Evolutionary conservation across 2,888 invertebrate species (phyloP).

Genomic region (Mythimna loreyi): DNA sequence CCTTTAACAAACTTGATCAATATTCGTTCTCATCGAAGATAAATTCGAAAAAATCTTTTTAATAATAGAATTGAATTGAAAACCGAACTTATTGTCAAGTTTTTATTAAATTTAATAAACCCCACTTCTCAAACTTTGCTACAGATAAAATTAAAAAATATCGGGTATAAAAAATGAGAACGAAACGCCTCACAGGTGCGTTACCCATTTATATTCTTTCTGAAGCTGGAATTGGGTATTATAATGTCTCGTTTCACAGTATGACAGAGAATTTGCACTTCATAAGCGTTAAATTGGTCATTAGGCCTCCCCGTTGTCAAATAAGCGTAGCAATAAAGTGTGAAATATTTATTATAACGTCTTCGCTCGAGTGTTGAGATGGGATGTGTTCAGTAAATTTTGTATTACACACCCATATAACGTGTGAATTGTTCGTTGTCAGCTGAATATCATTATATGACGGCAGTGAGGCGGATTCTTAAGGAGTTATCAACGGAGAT

Average conservation of each 20-base stretch:
- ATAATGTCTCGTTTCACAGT: slow-evolving; percentile 86
- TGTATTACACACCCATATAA: slow-evolving; percentile 58
- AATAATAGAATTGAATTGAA: slow-evolving; percentile 39
- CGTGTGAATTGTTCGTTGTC: slow-evolving; percentile 60
- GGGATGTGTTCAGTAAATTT: slow-evolving; percentile 64
- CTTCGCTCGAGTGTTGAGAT: slow-evolving; percentile 61
- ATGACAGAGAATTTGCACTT: slow-evolving; percentile 89
- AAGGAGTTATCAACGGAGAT: slow-evolving; percentile 57
- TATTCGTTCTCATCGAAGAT: slow-evolving; percentile 10
- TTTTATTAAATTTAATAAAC: slow-evolving; percentile 64
- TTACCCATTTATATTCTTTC: slow-evolving; percentile 85
- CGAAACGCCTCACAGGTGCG: slow-evolving; percentile 73
- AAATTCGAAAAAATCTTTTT: slow-evolving; percentile 27
- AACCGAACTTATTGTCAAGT: slow-evolving; percentile 57
- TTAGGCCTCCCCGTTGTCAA: slow-evolving; percentile 82
- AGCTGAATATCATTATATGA: slow-evolving; percentile 59
- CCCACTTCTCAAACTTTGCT: slow-evolving; percentile 35
- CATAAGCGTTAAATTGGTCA: slow-evolving; percentile 89
- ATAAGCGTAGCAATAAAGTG: slow-evolving; percentile 83
- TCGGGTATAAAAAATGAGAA: slow-evolving; percentile 56
- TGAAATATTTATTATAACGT: slow-evolving; percentile 83
- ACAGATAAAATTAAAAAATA: slow-evolving; percentile 59
- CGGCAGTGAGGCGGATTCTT: slow-evolving; percentile 46
- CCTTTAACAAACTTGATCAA: slow-evolving; percentile 39
- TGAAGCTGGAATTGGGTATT: slow-evolving; percentile 86